Evolutionary conservation across 2,888 invertebrate genomes (phyloP), one percentile per base, ranked within the genome.

Genomic region (Galeopsomyia nigrocyanea): DNA sequence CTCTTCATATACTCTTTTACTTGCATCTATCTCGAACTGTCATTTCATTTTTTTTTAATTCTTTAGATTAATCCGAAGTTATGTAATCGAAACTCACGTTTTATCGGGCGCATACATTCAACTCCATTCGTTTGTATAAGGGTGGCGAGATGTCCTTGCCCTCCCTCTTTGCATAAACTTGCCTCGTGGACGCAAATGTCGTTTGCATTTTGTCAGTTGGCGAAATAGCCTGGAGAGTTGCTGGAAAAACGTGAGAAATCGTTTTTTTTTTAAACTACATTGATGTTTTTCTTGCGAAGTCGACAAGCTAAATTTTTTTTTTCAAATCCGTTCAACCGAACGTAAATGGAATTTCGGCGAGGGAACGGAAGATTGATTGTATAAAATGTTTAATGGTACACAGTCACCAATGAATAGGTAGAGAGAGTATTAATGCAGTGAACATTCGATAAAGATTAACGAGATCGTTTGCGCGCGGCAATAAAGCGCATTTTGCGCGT

Each of bases 161-260:
- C 71, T 62, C 64, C 78, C 79, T 80, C 79, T 83, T 81, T 82
- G 81, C 82, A 83, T 83, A 81, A 82, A 82, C 81, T 83, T 80
- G 77, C 76, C 55, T 17, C 56, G 46, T 46, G 14, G 39, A 39
- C 13, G 70, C 39, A 71, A 74, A 71, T 47, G 67, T 68, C 63
- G 70, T 74, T 74, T 74, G 64, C 70, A 68, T 68, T 74, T 67
- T 71, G 50, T 50, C 67, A 58, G 55, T 46, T 50, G 67, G 17
- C 58, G 62, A 66, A 62, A 66, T 68, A 61, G 65, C 61, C 19
- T 0, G 14, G 65, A 56, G 63, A 56, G 17, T 53, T 60, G 58
- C n/a, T 49, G 16, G 14, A 39, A 47, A 60, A 22, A 14, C 19
- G 63, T 74, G 70, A 74, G 68, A 74, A 74, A 74, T 74, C 67